Percentiles rank a stretch among this genome's conserved stretches.
Conservation (phyloP, 2,113 vertebrate species). For the Malurus elegans region DNA sequence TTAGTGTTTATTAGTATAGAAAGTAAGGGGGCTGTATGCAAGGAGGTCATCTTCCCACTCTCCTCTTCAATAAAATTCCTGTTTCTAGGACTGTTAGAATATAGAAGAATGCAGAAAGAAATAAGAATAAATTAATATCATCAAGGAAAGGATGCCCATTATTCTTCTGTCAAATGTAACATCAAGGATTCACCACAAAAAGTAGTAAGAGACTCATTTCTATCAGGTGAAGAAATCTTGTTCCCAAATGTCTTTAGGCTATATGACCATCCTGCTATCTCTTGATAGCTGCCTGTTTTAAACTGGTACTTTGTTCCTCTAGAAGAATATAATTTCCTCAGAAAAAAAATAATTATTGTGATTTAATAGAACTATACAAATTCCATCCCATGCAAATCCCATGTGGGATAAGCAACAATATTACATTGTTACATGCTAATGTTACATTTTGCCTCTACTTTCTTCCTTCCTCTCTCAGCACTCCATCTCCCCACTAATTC, state of each 20-base stretch:
- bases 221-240: background rate
- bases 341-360: background rate
- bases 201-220: background rate
- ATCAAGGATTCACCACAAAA: background rate
- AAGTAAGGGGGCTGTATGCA: background rate
- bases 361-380: background rate
- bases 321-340: background rate
- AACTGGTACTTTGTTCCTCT: background rate
- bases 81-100: background rate
- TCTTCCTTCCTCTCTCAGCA: background rate
- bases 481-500: background rate
- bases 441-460: background rate
- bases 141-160: background rate
- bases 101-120: background rate
- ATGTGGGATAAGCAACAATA: background rate
- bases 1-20: background rate
- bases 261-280: background rate
- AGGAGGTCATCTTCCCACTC: background rate
- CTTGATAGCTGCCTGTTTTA: background rate
- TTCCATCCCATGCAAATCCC: background rate
- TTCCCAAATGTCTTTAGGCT: background rate
- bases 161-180: background rate
- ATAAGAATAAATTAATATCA: background rate
- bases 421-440: background rate
- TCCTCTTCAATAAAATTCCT: background rate